Evolutionary conservation across 2,113 vertebrate genomes (phyloP), one percentile per base, ranked within the genome.

Genomic region (Hippocampus barbouri): DNA sequence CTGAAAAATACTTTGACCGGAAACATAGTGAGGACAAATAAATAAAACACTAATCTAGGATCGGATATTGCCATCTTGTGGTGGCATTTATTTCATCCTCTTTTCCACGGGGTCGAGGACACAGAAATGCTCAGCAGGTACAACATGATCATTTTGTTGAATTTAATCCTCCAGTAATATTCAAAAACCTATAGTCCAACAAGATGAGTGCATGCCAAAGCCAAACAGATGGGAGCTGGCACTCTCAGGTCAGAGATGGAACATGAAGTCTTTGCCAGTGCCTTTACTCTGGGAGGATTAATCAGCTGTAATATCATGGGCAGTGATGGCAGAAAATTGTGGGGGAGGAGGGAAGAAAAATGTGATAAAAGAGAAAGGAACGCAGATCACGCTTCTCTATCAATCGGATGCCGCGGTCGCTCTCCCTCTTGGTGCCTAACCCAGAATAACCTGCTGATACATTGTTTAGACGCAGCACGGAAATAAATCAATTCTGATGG

Each of bases 381-480:
- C 78, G 79, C 61, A 72, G 71, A 63, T 47, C 53, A 57, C 70
- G 71, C 69, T 62, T 76, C 78, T 82, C 84, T 79, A 86, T 89
- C 86, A 87, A 84, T 89, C 87, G 85, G 82, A 70, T 65, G 34
- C 56, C 67, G 79, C 80, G 43, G 12, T 45, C 10, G 1, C 79
- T 74, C 78, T 83, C 80, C n/a, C 23, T 61, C 30, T 61, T 7
- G 27, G 8, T 75, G 68, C 71, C 78, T 75, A 76, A 81, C 83
- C 80, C 80, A 84, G 86, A 89, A 84, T 89, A 86, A 89, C 84
- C 89, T 84, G 85, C 82, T 69, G 72, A 68, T 77, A 78, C 79
- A 73, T 64, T 64, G 79, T 73, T 83, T 84, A 79, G 38, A 71
- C 62, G 56, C 64, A 66, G 62, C 63, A 72, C 80, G 75, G 82